phyloP scores from a whole-genome alignment of 2,113 vertebrate genomes.

The Thunnus maccoyii region DNA sequence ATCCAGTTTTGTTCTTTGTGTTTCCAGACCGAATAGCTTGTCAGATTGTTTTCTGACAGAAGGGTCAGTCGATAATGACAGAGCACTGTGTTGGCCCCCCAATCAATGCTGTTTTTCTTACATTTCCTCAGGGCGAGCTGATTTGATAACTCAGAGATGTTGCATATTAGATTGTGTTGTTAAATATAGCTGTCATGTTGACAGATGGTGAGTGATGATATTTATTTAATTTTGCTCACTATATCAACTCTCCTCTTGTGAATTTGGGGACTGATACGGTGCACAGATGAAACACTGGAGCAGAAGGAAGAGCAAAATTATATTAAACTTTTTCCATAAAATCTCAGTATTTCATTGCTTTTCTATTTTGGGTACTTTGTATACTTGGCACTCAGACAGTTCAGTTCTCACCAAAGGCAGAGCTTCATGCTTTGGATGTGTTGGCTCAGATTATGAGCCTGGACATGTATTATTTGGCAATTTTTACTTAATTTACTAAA shows the following conservation, averaged over 20 bases:
- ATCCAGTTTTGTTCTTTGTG: constrained; percentile 38
- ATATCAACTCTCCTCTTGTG: constrained; percentile 16
- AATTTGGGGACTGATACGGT: constrained; percentile 22
- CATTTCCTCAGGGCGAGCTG: constrained; percentile 32
- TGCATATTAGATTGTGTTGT: constrained; percentile 46
- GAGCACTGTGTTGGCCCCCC: constrained; percentile 24
- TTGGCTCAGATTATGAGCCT: constrained; percentile 4
- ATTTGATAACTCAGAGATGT: constrained; percentile 45
- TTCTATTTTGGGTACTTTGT: constrained; percentile 43
- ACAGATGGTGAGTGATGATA: constrained; percentile 43
- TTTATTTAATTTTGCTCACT: constrained; percentile 36
- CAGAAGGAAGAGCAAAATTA: constrained; percentile 31
- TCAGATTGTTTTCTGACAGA: constrained; percentile 54
- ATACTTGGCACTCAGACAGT: constrained; percentile 19
- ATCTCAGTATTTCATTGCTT: constrained; percentile 49
- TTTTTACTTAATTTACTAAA: constrained; percentile 18
- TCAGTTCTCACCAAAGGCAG: constrained; percentile 15
- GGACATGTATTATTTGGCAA: not conserved
- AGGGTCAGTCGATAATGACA: constrained; percentile 65
- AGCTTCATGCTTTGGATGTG: constrained; percentile 1
- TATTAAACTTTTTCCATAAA: constrained; percentile 28
- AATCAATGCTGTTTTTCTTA: constrained; percentile 60
- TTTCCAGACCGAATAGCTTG: constrained; percentile 40
- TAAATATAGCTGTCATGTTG: constrained; percentile 53
- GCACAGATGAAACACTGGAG: constrained; percentile 32